Conservation (phyloP, 2,888 invertebrate species). For the Mesorhabditis belari region DNA sequence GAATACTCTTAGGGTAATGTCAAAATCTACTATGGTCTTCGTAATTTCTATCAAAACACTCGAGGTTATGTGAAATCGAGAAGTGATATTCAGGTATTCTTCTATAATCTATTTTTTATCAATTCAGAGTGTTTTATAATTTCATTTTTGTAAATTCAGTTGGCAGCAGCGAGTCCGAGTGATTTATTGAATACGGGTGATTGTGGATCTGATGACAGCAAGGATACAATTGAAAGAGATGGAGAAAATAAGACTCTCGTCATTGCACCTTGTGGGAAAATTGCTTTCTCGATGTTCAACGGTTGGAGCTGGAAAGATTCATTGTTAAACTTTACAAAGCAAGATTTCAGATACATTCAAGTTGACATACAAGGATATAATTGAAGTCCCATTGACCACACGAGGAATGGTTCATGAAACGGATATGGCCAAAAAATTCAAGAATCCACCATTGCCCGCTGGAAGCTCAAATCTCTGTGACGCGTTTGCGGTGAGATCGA, state of each 20-base stretch:
- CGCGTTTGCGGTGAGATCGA: neutral
- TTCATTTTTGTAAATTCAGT: too few relatives aligned
- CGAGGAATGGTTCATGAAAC: neutral
- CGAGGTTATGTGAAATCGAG: conserved; percentile 89
- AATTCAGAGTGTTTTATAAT: too few relatives aligned
- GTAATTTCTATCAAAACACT: conserved; percentile 96
- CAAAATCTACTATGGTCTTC: conserved; percentile 91
- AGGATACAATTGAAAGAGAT: neutral
- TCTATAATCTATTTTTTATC: too few relatives aligned
- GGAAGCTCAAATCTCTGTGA: neutral
- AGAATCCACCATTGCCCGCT: neutral
- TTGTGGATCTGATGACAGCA: conserved; percentile 16
- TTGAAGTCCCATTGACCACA: neutral
- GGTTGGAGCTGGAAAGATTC: conserved; percentile 61
- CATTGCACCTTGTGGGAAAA: conserved; percentile 92
- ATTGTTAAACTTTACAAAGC: neutral
- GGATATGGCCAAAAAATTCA: neutral
- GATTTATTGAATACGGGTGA: conserved; percentile 63
- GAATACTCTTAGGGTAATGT: conserved; percentile 62
- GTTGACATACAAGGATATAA: neutral
- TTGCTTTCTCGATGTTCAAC: conserved; percentile 93
- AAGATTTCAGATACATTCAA: neutral
- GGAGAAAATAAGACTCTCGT: conserved; percentile 53
- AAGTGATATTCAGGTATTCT: conserved; percentile 78
- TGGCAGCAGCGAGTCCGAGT: conserved; percentile 61